Evolutionary conservation across 2,888 invertebrate genomes (phyloP).

Genomic region (Peribatodes rhomboidaria): DNA sequence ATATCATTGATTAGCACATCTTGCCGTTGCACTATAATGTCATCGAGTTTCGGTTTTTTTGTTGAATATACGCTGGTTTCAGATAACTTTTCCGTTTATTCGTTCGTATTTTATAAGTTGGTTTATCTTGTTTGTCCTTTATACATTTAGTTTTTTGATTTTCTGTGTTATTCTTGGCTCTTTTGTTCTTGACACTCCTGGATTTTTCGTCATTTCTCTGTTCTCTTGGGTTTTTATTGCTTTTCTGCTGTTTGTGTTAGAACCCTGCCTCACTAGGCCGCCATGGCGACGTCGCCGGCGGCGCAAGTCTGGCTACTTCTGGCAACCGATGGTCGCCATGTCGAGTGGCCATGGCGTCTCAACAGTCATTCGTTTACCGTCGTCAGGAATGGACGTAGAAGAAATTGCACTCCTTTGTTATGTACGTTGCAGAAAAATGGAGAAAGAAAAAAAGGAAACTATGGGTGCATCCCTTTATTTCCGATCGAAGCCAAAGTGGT

Average conservation of each 20-base stretch:
- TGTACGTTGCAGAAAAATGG: no score
- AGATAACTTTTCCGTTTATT: slow-evolving; percentile 28
- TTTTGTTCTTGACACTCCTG: slow-evolving; percentile 23
- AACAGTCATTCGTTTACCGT: slow-evolving; percentile 15
- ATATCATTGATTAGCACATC: slow-evolving; percentile 27
- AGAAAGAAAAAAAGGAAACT: no score
- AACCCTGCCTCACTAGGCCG: slow-evolving; percentile 19
- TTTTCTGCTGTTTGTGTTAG: slow-evolving; percentile 17
- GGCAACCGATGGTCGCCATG: slow-evolving; percentile 11
- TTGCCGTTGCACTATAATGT: slow-evolving; percentile 26
- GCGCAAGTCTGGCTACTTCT: slow-evolving; percentile 7
- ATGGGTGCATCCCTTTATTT: no score
- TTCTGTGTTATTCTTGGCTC: slow-evolving; percentile 17
- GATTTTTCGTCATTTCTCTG: slow-evolving; percentile 19
- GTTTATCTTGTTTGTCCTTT: slow-evolving; percentile 19
- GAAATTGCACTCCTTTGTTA: slow-evolving; percentile 24
- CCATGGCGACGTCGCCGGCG: slow-evolving; percentile 22
- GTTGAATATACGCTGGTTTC: slow-evolving; percentile 22
- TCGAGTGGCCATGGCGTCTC: slow-evolving; percentile 19
- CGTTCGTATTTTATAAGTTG: slow-evolving; percentile 24
- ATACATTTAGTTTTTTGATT: slow-evolving; percentile 21
- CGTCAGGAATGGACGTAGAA: slow-evolving; percentile 31
- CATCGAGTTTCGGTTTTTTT: slow-evolving; percentile 21
- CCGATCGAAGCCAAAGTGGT: no score
- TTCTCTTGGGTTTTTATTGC: slow-evolving; percentile 6